phyloP scores from a whole-genome alignment of 2,888 invertebrate genomes.

The Mimas tiliae region DNA sequence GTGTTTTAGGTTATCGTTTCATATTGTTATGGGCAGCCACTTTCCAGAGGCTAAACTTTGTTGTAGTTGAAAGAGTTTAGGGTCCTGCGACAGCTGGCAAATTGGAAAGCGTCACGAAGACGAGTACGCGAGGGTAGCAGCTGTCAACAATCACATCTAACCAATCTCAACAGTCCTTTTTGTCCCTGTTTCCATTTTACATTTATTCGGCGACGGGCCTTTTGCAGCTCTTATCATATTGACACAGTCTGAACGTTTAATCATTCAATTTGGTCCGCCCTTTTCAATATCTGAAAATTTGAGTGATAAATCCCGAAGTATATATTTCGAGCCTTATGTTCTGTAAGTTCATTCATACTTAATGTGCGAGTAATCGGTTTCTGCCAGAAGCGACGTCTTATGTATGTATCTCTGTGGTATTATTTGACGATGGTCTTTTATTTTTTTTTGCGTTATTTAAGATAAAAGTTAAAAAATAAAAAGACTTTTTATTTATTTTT shows the following conservation, averaged over 20 bases:
- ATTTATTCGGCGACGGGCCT: constrained; percentile 60
- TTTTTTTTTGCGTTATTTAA: not conserved
- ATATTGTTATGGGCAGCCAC: constrained; percentile 19
- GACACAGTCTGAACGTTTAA: constrained; percentile 71
- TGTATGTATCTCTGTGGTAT: not conserved
- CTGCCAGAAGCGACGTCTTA: not conserved
- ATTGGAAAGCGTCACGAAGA: constrained; percentile 47
- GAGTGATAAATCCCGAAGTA: constrained; percentile 5
- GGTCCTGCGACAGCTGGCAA: constrained; percentile 46
- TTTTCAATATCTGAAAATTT: constrained; percentile 54
- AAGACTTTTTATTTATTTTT: too few relatives aligned
- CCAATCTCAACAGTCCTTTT: constrained; percentile 62
- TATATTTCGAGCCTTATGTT: constrained; percentile 6
- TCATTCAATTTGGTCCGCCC: constrained; percentile 67
- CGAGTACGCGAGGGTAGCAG: constrained; percentile 50
- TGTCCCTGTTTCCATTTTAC: constrained; percentile 72
- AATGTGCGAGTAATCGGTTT: constrained; percentile 4
- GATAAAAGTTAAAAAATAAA: too few relatives aligned
- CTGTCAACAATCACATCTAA: constrained; percentile 63
- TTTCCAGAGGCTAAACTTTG: constrained; percentile 31
- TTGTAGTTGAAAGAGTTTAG: constrained; percentile 34
- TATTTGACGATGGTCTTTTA: not conserved
- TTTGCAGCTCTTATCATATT: constrained; percentile 77
- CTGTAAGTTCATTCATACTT: constrained; percentile 7
- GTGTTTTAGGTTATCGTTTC: constrained; percentile 25